Evolutionary conservation across 2,888 invertebrate species (phyloP).

Genomic region (Yponomeuta evonymella): DNA sequence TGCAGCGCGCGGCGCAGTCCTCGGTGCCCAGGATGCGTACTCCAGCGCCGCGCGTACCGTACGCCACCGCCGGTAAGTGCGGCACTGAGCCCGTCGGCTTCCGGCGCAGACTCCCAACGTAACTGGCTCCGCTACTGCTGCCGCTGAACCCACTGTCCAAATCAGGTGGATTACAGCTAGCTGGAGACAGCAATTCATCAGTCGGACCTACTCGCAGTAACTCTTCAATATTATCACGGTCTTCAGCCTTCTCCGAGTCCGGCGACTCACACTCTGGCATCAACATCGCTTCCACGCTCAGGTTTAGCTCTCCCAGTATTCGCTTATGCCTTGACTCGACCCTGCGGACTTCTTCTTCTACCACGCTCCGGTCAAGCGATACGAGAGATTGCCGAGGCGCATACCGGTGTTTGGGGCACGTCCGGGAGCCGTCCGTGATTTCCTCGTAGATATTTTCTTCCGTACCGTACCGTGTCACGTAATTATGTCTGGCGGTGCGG

Average conservation of each 20-base stretch:
- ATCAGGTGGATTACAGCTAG: conserved; percentile 80
- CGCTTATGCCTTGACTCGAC: conserved; percentile 89
- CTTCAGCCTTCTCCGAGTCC: conserved; percentile 79
- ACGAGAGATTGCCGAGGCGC: conserved; percentile 77
- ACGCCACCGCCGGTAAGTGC: conserved; percentile 69
- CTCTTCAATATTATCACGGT: conserved; percentile 79
- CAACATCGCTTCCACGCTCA: conserved; percentile 92
- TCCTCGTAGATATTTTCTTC: conserved; percentile 91
- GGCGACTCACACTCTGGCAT: conserved; percentile 86
- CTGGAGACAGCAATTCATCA: conserved; percentile 83
- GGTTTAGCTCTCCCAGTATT: conserved; percentile 89
- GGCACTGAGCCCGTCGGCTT: conserved; percentile 71
- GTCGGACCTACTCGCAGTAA: conserved; percentile 82
- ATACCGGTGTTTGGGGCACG: conserved; percentile 69
- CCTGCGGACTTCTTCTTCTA: conserved; percentile 88
- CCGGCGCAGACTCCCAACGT: conserved; percentile 81
- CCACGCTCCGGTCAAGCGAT: conserved; percentile 81
- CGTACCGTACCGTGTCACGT: conserved; percentile 86
- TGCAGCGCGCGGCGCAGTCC: conserved; percentile 58
- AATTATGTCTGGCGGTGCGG: conserved; percentile 78
- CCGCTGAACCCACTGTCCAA: conserved; percentile 90
- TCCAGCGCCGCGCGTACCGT: conserved; percentile 68
- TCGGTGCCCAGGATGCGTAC: conserved; percentile 66
- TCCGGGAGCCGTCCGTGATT: conserved; percentile 80
- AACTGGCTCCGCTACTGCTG: conserved; percentile 88